Evolutionary conservation across 2,797 vertebrate species (phyloP).

Genomic region (Epinephelus malabaricus): DNA sequence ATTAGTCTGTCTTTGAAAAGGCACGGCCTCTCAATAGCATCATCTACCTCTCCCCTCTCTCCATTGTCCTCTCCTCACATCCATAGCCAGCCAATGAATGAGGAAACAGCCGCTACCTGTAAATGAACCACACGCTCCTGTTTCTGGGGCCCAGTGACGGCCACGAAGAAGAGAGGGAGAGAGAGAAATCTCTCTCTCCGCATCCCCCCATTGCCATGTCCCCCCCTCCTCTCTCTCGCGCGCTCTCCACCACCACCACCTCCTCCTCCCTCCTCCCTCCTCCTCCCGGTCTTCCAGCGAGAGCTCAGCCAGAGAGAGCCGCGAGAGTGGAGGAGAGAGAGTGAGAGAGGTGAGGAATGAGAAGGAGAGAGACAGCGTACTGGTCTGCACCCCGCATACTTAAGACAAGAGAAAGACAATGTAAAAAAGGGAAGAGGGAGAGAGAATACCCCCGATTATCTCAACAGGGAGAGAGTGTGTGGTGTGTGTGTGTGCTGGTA

Average conservation of each 20-base stretch:
- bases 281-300: constrained; percentile 77
- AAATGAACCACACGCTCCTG: constrained; percentile 97
- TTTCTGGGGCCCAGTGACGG: constrained; percentile 94
- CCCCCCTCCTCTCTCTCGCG: constrained; percentile 79
- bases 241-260: constrained; percentile 64
- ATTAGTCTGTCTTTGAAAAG: constrained; percentile 83
- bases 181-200: constrained; percentile 89
- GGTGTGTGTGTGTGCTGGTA: constrained; percentile 33
- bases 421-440: constrained; percentile 60
- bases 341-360: constrained; percentile 61
- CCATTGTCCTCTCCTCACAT: constrained; percentile 88
- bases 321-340: constrained; percentile 76
- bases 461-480: constrained; percentile 40
- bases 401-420: constrained; percentile 72
- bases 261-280: constrained; percentile 38
- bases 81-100: constrained; percentile 88
- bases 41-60: constrained; percentile 89
- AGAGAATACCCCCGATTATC: constrained; percentile 59
- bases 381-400: constrained; percentile 74
- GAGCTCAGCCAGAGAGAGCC: constrained; percentile 78
- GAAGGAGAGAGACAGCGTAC: constrained; percentile 65
- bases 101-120: constrained; percentile 93
- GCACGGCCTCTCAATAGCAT: constrained; percentile 83
- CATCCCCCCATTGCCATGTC: constrained; percentile 88
- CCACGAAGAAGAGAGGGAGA: constrained; percentile 96